phyloP scores from a whole-genome alignment of 1,140 invertebrate genomes.

The Pantala flavescens region DNA sequence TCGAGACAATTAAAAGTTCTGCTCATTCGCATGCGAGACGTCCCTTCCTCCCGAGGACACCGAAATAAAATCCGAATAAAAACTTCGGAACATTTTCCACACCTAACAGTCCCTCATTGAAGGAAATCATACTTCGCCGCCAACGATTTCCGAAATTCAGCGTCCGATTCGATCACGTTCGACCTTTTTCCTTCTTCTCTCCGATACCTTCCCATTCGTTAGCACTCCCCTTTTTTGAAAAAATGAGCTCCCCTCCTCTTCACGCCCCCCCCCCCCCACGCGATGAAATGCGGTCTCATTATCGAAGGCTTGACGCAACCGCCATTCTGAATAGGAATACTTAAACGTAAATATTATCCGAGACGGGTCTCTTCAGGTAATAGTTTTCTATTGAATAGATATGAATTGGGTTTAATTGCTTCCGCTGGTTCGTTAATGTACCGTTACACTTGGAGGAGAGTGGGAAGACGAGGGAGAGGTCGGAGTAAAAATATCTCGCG shows the following conservation, averaged over 20 bases:
- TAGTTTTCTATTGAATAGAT: slow-evolving; percentile 2
- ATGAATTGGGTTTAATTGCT: slow-evolving; percentile 10
- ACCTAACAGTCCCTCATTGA: too few species aligned
- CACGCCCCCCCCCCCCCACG: background rate
- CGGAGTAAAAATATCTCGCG: slow-evolving; percentile 1
- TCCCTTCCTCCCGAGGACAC: too few species aligned
- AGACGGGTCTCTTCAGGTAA: background rate
- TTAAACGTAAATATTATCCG: slow-evolving; percentile 5
- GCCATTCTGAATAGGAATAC: slow-evolving; percentile 9
- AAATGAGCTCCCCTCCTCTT: background rate
- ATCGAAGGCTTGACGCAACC: background rate
- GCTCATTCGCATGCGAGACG: too few species aligned
- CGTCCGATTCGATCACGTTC: too few species aligned
- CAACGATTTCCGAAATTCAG: too few species aligned
- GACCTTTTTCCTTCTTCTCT: background rate
- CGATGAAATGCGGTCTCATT: slow-evolving; percentile 1
- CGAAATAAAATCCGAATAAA: too few species aligned
- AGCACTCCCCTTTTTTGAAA: background rate
- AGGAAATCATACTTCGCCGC: too few species aligned
- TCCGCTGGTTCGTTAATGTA: background rate
- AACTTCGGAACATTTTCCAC: too few species aligned
- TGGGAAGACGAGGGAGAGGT: background rate
- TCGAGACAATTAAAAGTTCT: too few species aligned
- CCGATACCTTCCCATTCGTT: background rate
- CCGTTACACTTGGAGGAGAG: background rate